Percentiles rank a stretch among this genome's conserved stretches.
Evolutionary conservation across 2,888 invertebrate species (phyloP).

Genomic region (Liopterus haemorrhoidalis): DNA sequence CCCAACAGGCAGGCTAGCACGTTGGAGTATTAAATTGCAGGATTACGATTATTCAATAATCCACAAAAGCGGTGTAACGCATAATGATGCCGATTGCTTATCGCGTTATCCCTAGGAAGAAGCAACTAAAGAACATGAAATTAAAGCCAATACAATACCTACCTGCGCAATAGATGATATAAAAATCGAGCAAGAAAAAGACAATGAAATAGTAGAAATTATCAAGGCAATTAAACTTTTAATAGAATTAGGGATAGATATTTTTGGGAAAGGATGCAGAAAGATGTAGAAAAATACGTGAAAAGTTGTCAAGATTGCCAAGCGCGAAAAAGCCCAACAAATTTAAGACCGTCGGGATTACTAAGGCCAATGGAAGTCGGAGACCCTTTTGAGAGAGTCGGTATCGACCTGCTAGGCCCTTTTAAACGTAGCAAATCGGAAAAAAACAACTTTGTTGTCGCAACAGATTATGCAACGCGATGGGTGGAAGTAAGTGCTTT

Average conservation of each 20-base stretch:
- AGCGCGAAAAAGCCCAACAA: conserved; percentile 25
- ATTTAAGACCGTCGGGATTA: conserved; percentile 21
- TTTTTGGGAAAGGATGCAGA: neutral
- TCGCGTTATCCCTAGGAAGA: conserved; percentile 23
- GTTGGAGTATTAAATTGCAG: conserved; percentile 21
- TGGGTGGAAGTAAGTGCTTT: no score
- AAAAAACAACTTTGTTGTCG: no score
- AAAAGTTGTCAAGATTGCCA: conserved; percentile 28
- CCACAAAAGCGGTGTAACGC: conserved; percentile 17
- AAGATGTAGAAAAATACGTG: conserved; percentile 24
- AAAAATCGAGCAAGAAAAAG: neutral
- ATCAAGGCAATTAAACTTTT: neutral
- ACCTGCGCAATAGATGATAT: neutral
- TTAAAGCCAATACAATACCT: neutral
- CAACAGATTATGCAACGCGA: conserved; percentile 9
- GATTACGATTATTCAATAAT: conserved; percentile 20
- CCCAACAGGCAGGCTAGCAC: conserved; percentile 12
- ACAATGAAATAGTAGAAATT: neutral
- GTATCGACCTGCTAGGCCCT: no score
- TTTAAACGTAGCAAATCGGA: no score
- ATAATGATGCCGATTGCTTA: conserved; percentile 19
- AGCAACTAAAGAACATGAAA: neutral
- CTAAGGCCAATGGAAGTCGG: conserved; percentile 17
- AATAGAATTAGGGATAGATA: neutral
- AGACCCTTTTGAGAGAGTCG: no score